Conservation (phyloP, 2,797 vertebrate genomes). For the Oceanodroma leucorhoa region DNA sequence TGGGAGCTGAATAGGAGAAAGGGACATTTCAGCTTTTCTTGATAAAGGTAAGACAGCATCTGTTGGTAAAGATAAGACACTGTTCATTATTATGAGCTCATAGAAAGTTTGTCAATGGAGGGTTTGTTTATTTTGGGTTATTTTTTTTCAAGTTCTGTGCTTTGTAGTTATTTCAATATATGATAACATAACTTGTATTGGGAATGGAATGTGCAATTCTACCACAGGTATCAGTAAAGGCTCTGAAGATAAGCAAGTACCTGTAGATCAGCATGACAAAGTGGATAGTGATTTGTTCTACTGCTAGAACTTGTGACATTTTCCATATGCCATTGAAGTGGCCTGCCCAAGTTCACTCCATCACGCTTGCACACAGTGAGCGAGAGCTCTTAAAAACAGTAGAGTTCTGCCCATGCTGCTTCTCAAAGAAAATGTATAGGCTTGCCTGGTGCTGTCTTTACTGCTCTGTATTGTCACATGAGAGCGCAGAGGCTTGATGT, state of each 20-base stretch:
- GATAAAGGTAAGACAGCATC: constrained; percentile 66
- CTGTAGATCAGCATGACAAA: constrained; percentile 60
- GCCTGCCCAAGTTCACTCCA: neutral
- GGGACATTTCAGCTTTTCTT: constrained; percentile 23
- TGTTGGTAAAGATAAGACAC: constrained; percentile 55
- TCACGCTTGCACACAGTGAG: neutral
- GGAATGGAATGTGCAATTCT: constrained; percentile 53
- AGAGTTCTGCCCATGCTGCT: neutral
- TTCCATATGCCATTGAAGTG: neutral
- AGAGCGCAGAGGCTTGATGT: neutral
- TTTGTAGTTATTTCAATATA: constrained; percentile 38
- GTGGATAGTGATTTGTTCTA: constrained; percentile 38
- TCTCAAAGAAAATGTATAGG: neutral
- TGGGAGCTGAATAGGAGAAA: constrained; percentile 52
- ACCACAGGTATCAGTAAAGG: constrained; percentile 46
- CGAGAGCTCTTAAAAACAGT: neutral
- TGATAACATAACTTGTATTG: constrained; percentile 45
- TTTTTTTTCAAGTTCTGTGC: constrained; percentile 1
- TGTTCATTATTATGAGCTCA: constrained; percentile 28
- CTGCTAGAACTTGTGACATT: constrained; percentile 29
- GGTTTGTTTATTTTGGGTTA: constrained; percentile 18
- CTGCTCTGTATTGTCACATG: fast-evolving
- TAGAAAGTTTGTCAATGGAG: constrained; percentile 45
- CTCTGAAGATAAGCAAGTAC: constrained; percentile 63
- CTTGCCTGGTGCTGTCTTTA: neutral